These are phyloP conservation scores for Pseudonaja textilis DNA, from an alignment of 2,113 vertebrate genomes.

Conservation along the genomic window DNA sequence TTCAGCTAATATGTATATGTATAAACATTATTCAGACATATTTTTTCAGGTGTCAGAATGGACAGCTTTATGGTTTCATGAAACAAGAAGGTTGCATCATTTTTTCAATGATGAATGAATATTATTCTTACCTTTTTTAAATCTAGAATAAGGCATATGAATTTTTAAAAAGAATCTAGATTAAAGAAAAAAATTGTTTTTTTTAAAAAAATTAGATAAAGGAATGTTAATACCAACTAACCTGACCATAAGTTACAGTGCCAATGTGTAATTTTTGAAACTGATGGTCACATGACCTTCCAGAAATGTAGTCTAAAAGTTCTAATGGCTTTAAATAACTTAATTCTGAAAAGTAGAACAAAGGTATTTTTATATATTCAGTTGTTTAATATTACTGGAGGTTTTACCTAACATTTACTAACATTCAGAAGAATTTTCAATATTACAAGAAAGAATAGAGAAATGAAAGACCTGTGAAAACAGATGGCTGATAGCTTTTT, in stretches of 20 bases:
- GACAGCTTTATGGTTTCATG: background rate
- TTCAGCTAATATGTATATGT: background rate
- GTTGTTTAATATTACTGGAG: background rate
- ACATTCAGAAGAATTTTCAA: background rate
- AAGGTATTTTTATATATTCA: background rate
- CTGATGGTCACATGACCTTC: background rate
- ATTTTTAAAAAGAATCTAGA: background rate
- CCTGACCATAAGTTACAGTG: conserved; percentile 12
- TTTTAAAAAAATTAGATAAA: conserved; percentile 2
- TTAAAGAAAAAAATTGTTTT: too few species aligned
- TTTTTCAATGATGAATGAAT: background rate
- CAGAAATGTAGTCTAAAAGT: background rate
- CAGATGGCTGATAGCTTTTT: background rate
- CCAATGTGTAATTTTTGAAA: background rate
- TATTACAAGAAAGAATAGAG: background rate
- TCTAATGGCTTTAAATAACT: background rate
- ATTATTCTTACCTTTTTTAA: background rate
- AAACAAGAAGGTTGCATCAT: background rate
- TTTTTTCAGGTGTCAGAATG: background rate
- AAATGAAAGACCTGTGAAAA: background rate
- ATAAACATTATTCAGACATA: background rate
- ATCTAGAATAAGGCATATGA: background rate
- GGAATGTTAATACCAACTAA: conserved; percentile 27
- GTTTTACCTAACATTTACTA: background rate
- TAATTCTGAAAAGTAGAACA: background rate